Evolutionary conservation across 53 echinoderm and acorn worm genomes (phyloP), one percentile per base, ranked within the genome.

Genomic region (Crossaster papposus): DNA sequence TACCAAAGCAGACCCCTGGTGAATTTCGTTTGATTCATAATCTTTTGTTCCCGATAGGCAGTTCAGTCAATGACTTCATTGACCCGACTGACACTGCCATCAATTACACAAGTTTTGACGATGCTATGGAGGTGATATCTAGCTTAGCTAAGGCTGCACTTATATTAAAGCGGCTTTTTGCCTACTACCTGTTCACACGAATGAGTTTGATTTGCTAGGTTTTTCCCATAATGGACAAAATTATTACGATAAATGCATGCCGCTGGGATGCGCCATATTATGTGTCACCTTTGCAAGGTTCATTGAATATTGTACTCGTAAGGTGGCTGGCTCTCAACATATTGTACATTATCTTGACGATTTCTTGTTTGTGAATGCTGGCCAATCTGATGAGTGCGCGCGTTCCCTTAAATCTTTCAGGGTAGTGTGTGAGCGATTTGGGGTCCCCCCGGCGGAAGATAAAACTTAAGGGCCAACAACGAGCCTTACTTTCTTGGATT

Each of bases 381-480:
- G 64, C 9, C 12, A 28, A 2, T 72, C 72, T 0, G 13, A 75
- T 2, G 74, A 74, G 26, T 90, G 90, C 74, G 24, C 37, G 4
- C 55, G 22, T 23, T 5, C 54, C 4, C 75, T 90, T 36, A 26
- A 65, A 18, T 35, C 36, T 0, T 90, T 90, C 35, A 20, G 28
- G 74, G 82, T 65, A 7, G 77, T 83, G 62, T 90, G 91, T 78
- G 65, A 83, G 28, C n/a, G 77, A 3, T 82, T 90, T 82, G 83
- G 83, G 3, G 68, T 58, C 15, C 58, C 58, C 15, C 15, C 17
- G 2, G 58, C 58, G 12, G 58, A 58, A 58, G 58, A 58, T 14
- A 58, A 86, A 86, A 51, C 30, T 36, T 75, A 70, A 29, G 75
- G 86, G 2, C 81, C 81, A 10, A 15, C 32, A 26, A 51, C 52